phyloP scores from a whole-genome alignment of 2,797 vertebrate genomes.

The Danio albolineatus region DNA sequence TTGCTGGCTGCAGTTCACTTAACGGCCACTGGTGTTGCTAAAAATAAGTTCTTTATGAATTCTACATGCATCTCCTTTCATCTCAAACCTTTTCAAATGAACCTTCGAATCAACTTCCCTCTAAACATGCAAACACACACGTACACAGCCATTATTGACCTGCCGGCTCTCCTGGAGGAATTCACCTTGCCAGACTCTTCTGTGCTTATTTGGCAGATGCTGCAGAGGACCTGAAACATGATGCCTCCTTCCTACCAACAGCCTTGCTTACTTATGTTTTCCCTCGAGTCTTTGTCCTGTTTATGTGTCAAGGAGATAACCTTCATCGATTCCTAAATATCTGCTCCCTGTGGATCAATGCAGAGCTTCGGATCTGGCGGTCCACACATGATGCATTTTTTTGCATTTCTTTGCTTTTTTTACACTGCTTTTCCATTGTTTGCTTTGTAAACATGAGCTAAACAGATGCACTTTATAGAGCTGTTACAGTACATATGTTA shows the following conservation, averaged over 20 bases:
- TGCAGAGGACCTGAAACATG: conserved; percentile 69
- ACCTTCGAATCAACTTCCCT: neutral
- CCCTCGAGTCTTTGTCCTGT: conserved; percentile 17
- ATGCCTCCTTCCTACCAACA: conserved; percentile 55
- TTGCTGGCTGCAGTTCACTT: neutral
- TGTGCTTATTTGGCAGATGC: conserved; percentile 70
- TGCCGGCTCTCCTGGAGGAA: conserved; percentile 60
- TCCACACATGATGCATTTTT: neutral
- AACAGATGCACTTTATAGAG: too few species aligned
- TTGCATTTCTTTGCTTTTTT: neutral
- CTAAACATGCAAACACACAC: conserved; percentile 30
- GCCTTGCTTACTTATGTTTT: neutral
- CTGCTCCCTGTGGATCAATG: conserved; percentile 65
- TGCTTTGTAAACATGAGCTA: too few species aligned
- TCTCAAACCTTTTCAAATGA: neutral
- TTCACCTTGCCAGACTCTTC: conserved; percentile 60
- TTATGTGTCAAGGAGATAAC: conserved; percentile 62
- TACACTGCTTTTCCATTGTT: neutral
- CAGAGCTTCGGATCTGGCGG: conserved; percentile 38
- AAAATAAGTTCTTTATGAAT: neutral
- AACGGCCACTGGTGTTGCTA: neutral
- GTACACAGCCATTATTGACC: conserved; percentile 60
- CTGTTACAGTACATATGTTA: too few species aligned
- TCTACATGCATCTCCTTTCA: neutral
- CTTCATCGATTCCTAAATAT: conserved; percentile 64